A percentile compares a stretch with the other conserved stretches of the same genome.
These are phyloP conservation scores for Lithodes maja DNA, from an alignment of 2,888 invertebrate genomes.

Conservation along the genomic window DNA sequence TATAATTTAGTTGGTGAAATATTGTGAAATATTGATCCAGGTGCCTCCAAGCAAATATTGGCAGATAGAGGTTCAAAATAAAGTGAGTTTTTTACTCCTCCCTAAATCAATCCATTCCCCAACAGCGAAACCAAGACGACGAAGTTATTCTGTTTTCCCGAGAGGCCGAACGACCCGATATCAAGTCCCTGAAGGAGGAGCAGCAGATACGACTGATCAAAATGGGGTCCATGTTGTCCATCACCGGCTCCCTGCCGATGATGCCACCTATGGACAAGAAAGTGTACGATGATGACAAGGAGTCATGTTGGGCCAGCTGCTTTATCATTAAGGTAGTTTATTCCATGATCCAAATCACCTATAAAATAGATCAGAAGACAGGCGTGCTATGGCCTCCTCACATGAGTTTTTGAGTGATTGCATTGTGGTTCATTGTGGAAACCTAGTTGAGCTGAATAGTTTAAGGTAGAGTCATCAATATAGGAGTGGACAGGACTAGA, in stretches of 20 bases:
- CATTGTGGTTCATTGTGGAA: neutral
- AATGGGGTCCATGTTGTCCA: conserved; percentile 18
- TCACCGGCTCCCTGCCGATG: conserved; percentile 28
- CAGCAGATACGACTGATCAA: neutral
- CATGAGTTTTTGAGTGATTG: too few species aligned
- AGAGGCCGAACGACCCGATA: neutral
- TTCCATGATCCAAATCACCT: neutral
- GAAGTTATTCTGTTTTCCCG: conserved; percentile 41
- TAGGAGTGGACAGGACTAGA: too few species aligned
- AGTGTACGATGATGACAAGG: neutral
- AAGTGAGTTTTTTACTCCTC: too few species aligned
- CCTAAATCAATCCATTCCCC: too few species aligned
- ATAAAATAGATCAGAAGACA: too few species aligned
- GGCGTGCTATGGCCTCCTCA: too few species aligned
- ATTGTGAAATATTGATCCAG: too few species aligned
- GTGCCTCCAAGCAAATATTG: too few species aligned
- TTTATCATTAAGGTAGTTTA: conserved; percentile 30
- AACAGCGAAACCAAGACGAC: conserved; percentile 2
- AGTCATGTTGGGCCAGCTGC: conserved; percentile 18
- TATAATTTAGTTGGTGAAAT: too few species aligned
- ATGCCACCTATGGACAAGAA: conserved; percentile 18
- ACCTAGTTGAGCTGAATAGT: neutral
- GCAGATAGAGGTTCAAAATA: too few species aligned
- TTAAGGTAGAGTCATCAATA: too few species aligned
- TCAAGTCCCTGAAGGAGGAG: neutral